Conservation (phyloP, 2,797 vertebrate species). For the Lophius americanus region DNA sequence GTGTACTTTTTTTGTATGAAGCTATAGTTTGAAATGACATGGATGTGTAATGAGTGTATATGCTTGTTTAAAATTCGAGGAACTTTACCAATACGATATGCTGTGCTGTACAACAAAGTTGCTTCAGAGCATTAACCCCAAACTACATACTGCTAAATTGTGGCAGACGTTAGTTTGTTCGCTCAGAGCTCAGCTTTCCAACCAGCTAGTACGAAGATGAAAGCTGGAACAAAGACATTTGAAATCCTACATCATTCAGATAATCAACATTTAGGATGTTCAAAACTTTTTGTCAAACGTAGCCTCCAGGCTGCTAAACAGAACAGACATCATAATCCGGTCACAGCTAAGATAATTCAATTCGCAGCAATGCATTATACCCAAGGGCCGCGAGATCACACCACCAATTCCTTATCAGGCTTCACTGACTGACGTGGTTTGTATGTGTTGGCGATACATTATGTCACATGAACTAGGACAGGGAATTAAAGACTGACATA, state of each 20-base stretch:
- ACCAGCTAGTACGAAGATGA: background rate
- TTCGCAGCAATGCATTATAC: constrained; percentile 14
- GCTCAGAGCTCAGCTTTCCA: background rate
- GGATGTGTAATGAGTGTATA: background rate
- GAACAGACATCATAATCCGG: background rate
- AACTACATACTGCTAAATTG: background rate
- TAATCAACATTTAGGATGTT: background rate
- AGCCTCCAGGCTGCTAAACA: constrained; percentile 7
- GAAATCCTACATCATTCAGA: background rate
- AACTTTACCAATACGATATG: background rate
- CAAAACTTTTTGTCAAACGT: no score
- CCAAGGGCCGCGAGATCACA: constrained; percentile 16
- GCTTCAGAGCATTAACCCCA: background rate
- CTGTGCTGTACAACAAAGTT: background rate
- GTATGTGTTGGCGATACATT: constrained; percentile 2
- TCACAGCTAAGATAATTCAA: constrained; percentile 16
- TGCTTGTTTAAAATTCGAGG: constrained; percentile 3
- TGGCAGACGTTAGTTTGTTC: background rate
- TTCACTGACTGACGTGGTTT: constrained; percentile 6
- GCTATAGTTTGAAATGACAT: background rate
- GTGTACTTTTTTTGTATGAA: background rate
- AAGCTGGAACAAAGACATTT: background rate
- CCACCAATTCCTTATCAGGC: background rate
- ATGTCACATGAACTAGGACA: constrained; percentile 12
- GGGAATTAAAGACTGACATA: constrained; percentile 23